These are phyloP conservation scores for Numenius arquata DNA, from an alignment of 2,113 vertebrate genomes.

Conservation along the genomic window DNA sequence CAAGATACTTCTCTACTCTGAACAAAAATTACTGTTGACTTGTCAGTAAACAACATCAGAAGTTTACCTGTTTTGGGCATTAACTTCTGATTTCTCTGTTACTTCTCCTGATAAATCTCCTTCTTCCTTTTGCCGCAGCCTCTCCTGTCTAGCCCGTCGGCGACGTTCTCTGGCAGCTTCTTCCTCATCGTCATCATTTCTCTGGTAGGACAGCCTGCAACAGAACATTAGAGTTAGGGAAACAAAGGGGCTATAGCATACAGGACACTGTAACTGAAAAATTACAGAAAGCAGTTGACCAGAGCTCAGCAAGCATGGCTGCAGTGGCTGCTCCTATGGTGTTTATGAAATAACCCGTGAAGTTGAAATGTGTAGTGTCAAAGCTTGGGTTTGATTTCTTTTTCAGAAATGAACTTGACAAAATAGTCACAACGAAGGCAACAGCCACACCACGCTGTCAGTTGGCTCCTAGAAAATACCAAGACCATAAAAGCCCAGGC, in stretches of 20 bases:
- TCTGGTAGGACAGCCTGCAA: slow-evolving; percentile 82
- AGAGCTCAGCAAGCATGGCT: background rate
- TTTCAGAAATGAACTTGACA: background rate
- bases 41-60: background rate
- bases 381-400: background rate
- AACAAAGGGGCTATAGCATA: background rate
- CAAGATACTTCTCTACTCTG: background rate
- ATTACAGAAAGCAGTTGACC: background rate
- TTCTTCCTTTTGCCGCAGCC: slow-evolving; percentile 80
- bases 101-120: slow-evolving; percentile 78
- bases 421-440: background rate
- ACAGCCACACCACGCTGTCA: background rate
- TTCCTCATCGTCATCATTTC: slow-evolving; percentile 91
- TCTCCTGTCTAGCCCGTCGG: slow-evolving; percentile 91
- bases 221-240: background rate
- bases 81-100: slow-evolving; percentile 76
- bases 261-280: background rate
- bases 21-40: background rate
- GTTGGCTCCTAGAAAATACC: background rate
- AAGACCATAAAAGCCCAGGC: background rate
- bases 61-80: slow-evolving; percentile 89
- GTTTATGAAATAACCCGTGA: background rate
- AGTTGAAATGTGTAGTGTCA: background rate
- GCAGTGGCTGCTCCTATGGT: background rate
- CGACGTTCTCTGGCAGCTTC: slow-evolving; percentile 93